Evolutionary conservation across 1,140 invertebrate species (phyloP).

Genomic region (Drosophila orena): DNA sequence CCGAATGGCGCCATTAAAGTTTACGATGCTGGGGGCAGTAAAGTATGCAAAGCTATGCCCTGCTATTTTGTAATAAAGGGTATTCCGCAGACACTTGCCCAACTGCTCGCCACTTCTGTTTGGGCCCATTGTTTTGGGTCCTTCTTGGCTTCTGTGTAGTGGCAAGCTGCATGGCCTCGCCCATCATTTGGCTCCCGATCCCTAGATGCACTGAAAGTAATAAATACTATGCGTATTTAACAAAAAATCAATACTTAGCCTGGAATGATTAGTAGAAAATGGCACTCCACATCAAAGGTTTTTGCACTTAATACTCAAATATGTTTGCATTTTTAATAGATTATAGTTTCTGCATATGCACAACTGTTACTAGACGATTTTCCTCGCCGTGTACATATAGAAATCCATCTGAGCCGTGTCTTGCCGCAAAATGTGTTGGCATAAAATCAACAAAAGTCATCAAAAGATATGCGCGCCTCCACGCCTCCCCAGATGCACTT

Average conservation of each 20-base stretch:
- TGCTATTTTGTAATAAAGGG: slow-evolving; percentile 79
- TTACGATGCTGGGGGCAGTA: slow-evolving; percentile 75
- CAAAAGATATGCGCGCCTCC: slow-evolving; percentile 73
- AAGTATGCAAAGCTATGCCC: slow-evolving; percentile 69
- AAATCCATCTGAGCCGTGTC: slow-evolving; percentile 50
- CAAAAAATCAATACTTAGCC: too few relatives aligned
- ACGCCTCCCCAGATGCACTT: slow-evolving; percentile 21
- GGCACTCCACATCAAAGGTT: too few relatives aligned
- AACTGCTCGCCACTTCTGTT: slow-evolving; percentile 55
- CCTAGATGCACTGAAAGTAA: slow-evolving; percentile 9
- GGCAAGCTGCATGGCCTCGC: slow-evolving; percentile 42
- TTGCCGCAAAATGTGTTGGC: slow-evolving; percentile 53
- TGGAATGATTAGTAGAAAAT: too few relatives aligned
- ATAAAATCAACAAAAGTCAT: slow-evolving; percentile 82
- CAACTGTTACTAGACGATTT: neutral
- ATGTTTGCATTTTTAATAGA: too few relatives aligned
- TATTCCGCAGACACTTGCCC: slow-evolving; percentile 66
- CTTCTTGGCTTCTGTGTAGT: slow-evolving; percentile 1
- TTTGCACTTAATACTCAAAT: neutral
- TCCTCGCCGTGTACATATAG: slow-evolving; percentile 10
- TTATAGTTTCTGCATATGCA: too few relatives aligned
- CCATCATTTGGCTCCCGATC: neutral
- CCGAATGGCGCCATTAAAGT: slow-evolving; percentile 80
- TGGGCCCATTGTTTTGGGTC: slow-evolving; percentile 57
- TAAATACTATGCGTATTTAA: too few relatives aligned